These are phyloP conservation scores for Neuroscelio doddi DNA, from an alignment of 2,888 invertebrate species.

Conservation along the genomic window DNA sequence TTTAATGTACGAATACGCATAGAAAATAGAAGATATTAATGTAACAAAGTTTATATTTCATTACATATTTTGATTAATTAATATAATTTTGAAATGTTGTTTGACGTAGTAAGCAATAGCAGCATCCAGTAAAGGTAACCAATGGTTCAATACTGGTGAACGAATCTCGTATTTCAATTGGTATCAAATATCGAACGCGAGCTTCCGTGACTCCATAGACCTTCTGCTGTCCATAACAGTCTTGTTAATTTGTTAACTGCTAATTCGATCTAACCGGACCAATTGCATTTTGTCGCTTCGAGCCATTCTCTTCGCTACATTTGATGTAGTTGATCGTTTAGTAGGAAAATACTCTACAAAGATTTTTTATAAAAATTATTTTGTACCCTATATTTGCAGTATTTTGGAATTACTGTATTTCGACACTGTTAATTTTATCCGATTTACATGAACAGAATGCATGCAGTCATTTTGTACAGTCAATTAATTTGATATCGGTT, in stretches of 20 bases:
- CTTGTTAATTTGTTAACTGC: conserved; percentile 57
- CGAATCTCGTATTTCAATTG: conserved; percentile 58
- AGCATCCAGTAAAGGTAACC: conserved; percentile 47
- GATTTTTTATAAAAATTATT: conserved; percentile 3
- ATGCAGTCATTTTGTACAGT: no score
- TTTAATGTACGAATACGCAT: no score
- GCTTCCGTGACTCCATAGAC: conserved; percentile 19
- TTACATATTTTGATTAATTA: no score
- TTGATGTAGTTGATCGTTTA: conserved; percentile 2
- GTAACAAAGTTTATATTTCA: no score
- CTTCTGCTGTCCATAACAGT: conserved; percentile 37
- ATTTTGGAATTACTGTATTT: neutral
- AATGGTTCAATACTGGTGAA: conserved; percentile 42
- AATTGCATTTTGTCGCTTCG: conserved; percentile 47
- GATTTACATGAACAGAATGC: no score
- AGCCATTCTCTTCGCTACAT: neutral
- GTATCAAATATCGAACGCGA: conserved; percentile 50
- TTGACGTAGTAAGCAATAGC: no score
- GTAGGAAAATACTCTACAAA: conserved; percentile 12
- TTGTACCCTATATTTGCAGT: neutral
- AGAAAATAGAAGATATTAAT: no score
- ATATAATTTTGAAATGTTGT: no score
- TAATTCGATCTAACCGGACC: conserved; percentile 50
- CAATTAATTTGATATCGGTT: no score
- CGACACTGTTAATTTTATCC: no score